Evolutionary conservation across 2,113 vertebrate species (phyloP).

Genomic region (Lucifuga dentata): DNA sequence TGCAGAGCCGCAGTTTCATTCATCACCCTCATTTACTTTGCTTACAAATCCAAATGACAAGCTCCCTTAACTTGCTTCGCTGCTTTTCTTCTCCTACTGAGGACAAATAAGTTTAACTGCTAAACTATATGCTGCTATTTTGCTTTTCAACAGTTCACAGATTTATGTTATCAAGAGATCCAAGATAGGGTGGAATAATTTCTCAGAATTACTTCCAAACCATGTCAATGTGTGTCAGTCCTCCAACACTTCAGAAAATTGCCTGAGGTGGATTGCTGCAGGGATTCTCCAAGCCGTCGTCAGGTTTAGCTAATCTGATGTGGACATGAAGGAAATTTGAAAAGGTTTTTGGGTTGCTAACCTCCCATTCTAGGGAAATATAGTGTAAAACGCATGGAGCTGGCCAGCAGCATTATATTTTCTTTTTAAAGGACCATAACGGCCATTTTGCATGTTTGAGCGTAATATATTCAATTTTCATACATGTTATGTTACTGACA

Average conservation of each 20-base stretch:
- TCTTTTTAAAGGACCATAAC: too few species aligned
- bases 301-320: conserved; percentile 43
- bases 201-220: conserved; percentile 30
- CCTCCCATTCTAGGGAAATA: background rate
- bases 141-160: too few species aligned
- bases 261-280: conserved; percentile 48
- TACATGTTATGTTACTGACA: too few species aligned
- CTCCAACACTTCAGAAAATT: conserved; percentile 51
- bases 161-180: conserved; percentile 58
- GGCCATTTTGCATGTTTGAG: too few species aligned
- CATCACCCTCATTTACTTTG: too few species aligned
- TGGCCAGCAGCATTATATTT: background rate
- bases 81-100: conserved; percentile 14
- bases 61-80: background rate
- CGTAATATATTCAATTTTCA: too few species aligned
- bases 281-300: conserved; percentile 25
- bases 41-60: too few species aligned
- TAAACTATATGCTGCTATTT: conserved; percentile 40
- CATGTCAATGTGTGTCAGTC: conserved; percentile 53
- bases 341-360: conserved; percentile 29
- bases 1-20: too few species aligned
- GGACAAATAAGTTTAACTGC: conserved; percentile 29
- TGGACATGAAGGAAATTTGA: conserved; percentile 44
- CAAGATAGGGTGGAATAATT: conserved; percentile 63
- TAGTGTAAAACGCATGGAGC: background rate